Conservation (phyloP, 1,140 invertebrate genomes). For the Scaptomyza graminum region DNA sequence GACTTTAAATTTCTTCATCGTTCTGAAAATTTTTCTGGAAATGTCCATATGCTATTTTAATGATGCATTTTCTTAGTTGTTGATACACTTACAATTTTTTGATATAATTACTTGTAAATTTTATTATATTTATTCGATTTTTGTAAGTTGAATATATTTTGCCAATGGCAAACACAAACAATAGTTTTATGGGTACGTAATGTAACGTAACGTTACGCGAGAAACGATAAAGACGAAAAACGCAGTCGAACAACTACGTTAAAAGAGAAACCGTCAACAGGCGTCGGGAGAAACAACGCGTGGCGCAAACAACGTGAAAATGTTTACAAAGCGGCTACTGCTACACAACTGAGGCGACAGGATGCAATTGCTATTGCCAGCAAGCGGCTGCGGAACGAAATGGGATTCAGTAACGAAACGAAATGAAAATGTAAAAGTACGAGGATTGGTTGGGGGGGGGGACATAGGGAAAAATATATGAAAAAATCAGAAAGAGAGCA, state of each 20-base stretch:
- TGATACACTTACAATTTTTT: too few relatives aligned
- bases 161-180: slow-evolving; percentile 28
- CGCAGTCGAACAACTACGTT: slow-evolving; percentile 37
- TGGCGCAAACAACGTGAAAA: slow-evolving; percentile 60
- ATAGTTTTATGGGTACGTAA: neutral
- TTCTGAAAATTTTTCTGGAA: too few relatives aligned
- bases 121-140: too few relatives aligned
- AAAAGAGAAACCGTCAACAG: slow-evolving; percentile 47
- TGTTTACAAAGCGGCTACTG: slow-evolving; percentile 79
- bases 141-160: too few relatives aligned
- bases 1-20: too few relatives aligned
- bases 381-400: slow-evolving; percentile 55
- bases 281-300: slow-evolving; percentile 61
- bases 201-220: slow-evolving; percentile 48
- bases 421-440: too few relatives aligned
- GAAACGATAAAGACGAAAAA: slow-evolving; percentile 45
- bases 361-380: slow-evolving; percentile 53
- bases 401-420: slow-evolving; percentile 60
- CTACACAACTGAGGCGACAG: slow-evolving; percentile 74
- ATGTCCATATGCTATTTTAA: too few relatives aligned
- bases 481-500: neutral
- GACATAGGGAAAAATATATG: neutral
- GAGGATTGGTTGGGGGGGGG: too few relatives aligned
- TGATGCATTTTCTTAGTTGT: too few relatives aligned
- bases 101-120: too few relatives aligned